Evolutionary conservation across 2,888 invertebrate genomes (phyloP).

Genomic region (Maniola hyperantus): DNA sequence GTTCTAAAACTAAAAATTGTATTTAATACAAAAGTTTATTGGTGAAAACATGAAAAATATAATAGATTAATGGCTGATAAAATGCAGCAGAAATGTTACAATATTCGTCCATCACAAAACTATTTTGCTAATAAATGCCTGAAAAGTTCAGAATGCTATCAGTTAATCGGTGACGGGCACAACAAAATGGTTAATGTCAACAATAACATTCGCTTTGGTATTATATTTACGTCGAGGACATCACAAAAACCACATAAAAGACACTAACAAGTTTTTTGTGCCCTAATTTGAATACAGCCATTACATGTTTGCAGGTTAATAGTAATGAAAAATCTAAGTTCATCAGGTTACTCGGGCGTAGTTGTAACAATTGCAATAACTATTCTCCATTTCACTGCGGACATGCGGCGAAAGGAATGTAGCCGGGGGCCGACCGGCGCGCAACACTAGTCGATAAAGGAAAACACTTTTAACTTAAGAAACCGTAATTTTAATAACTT

Average conservation of each 20-base stretch:
- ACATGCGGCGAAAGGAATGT: slow-evolving; percentile 81
- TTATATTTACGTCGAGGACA: slow-evolving; percentile 63
- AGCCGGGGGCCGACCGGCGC: slow-evolving; percentile 74
- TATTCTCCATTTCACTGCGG: slow-evolving; percentile 79
- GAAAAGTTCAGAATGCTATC: slow-evolving; percentile 77
- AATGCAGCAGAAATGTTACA: slow-evolving; percentile 83
- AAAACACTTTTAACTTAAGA: slow-evolving; percentile 84
- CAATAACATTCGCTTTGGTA: slow-evolving; percentile 69
- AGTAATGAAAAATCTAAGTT: slow-evolving; percentile 61
- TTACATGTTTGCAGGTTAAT: slow-evolving; percentile 65
- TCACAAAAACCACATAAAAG: slow-evolving; percentile 71
- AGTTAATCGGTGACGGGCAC: slow-evolving; percentile 72
- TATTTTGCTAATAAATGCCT: slow-evolving; percentile 82
- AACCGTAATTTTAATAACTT: slow-evolving; percentile 84
- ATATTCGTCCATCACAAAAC: slow-evolving; percentile 80
- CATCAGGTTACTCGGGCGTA: slow-evolving; percentile 67
- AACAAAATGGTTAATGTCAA: slow-evolving; percentile 81
- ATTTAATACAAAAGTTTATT: slow-evolving; percentile 83
- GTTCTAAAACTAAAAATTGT: slow-evolving; percentile 83
- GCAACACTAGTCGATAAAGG: slow-evolving; percentile 70
- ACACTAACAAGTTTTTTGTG: slow-evolving; percentile 82
- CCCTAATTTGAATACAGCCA: slow-evolving; percentile 76
- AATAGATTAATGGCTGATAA: slow-evolving; percentile 83
- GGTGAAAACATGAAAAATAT: slow-evolving; percentile 84
- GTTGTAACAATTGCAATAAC: slow-evolving; percentile 65